These are phyloP conservation scores for Seira musarum DNA, from an alignment of 2,888 invertebrate species.

Conservation along the genomic window DNA sequence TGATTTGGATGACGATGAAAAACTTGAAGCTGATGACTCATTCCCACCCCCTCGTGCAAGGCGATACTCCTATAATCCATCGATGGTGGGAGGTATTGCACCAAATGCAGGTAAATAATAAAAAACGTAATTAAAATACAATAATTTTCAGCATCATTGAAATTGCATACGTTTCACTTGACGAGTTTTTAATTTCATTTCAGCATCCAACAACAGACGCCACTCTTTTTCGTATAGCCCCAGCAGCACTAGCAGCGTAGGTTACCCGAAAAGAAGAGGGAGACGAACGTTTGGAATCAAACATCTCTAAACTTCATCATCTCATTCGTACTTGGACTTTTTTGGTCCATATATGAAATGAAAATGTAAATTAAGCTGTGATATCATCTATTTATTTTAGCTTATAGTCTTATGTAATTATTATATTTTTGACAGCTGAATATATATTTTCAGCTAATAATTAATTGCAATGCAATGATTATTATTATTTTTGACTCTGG, in stretches of 20 bases:
- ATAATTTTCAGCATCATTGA: too few species aligned
- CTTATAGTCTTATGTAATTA: too few species aligned
- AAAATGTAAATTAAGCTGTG: slow-evolving; percentile 20
- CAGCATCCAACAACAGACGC: slow-evolving; percentile 20
- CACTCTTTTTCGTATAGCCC: slow-evolving; percentile 36
- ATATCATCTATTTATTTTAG: background rate
- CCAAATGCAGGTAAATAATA: background rate
- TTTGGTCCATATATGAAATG: background rate
- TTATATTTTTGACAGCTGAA: too few species aligned
- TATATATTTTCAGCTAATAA: too few species aligned
- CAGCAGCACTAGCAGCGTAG: too few species aligned
- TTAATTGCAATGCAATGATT: too few species aligned
- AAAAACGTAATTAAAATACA: too few species aligned
- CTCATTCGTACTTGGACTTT: background rate
- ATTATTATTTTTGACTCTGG: too few species aligned
- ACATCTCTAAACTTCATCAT: slow-evolving; percentile 44
- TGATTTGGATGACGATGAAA: background rate
- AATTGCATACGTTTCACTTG: too few species aligned
- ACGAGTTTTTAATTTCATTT: too few species aligned
- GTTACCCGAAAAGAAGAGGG: slow-evolving; percentile 48
- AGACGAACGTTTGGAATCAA: slow-evolving; percentile 52
- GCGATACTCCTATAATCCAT: background rate
- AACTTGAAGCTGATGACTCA: slow-evolving; percentile 13
- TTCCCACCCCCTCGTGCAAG: background rate
- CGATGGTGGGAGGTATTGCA: too few species aligned